Conservation (phyloP, 2,888 invertebrate species). For the Orchesella flavescens region DNA sequence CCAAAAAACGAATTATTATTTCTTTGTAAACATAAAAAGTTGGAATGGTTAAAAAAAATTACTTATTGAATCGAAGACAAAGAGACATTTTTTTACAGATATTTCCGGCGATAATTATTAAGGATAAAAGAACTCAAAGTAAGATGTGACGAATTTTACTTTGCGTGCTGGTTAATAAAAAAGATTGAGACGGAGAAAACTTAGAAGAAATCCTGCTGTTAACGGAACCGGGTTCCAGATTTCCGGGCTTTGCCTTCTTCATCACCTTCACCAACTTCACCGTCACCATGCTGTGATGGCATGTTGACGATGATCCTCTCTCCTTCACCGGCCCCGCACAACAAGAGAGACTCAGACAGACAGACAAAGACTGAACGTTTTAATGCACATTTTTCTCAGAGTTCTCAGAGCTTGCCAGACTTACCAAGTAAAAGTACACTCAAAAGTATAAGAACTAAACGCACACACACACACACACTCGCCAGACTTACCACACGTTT, state of each 20-base stretch:
- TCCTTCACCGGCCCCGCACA: constrained; percentile 29
- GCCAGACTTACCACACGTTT: background rate
- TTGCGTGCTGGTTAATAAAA: constrained; percentile 1
- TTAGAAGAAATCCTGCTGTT: constrained; percentile 28
- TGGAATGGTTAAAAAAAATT: too few species aligned
- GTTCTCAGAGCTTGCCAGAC: constrained; percentile 2
- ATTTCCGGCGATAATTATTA: background rate
- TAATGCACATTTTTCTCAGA: constrained; percentile 32
- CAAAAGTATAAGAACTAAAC: background rate
- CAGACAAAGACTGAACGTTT: constrained; percentile 57
- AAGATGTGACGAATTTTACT: constrained; percentile 3
- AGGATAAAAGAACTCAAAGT: background rate
- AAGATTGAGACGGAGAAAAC: constrained; percentile 20
- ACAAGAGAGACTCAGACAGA: constrained; percentile 50
- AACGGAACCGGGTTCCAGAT: constrained; percentile 44
- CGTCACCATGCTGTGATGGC: constrained; percentile 41
- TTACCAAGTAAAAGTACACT: background rate
- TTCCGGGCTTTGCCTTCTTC: constrained; percentile 47
- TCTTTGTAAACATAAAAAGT: too few species aligned
- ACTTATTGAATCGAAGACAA: too few species aligned
- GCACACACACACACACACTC: background rate
- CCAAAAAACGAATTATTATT: too few species aligned
- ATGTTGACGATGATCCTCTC: constrained; percentile 34
- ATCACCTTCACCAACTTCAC: constrained; percentile 47
- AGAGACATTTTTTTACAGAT: too few species aligned